A percentile compares a stretch with the other conserved stretches of the same genome.
Conservation (phyloP, 2,888 invertebrate genomes). For the Cetonia aurata region DNA sequence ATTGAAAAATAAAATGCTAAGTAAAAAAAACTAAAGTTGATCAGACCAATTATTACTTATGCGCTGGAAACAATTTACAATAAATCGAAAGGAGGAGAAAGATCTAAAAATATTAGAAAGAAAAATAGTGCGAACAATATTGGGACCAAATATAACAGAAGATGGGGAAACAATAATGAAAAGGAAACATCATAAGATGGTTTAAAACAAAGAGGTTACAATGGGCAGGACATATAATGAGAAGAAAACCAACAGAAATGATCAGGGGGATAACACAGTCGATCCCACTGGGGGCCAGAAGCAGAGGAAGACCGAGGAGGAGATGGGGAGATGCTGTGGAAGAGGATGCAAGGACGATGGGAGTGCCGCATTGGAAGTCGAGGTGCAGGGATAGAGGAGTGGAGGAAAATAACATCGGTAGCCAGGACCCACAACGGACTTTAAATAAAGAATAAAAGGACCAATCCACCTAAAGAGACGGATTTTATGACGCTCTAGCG, state of each 20-base stretch:
- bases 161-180: slow-evolving; percentile 23
- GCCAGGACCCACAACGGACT: slow-evolving; percentile 14
- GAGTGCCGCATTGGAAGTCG: background rate
- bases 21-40: slow-evolving; percentile 11
- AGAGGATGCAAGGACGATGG: background rate
- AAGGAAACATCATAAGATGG: slow-evolving; percentile 33
- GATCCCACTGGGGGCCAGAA: slow-evolving; percentile 12
- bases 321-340: slow-evolving; percentile 1
- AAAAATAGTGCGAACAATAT: slow-evolving; percentile 34
- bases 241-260: slow-evolving; percentile 20
- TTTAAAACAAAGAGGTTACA: slow-evolving; percentile 1
- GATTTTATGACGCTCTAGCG: no score
- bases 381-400: slow-evolving; percentile 10
- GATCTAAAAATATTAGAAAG: slow-evolving; percentile 24
- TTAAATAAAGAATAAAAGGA: background rate
- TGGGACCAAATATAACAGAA: slow-evolving; percentile 33
- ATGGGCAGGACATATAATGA: slow-evolving; percentile 41
- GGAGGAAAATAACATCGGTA: slow-evolving; percentile 7
- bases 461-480: background rate
- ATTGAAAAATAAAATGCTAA: slow-evolving; percentile 23
- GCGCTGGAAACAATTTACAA: slow-evolving; percentile 28
- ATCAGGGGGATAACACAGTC: slow-evolving; percentile 21
- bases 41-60: slow-evolving; percentile 18
- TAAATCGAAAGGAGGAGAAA: slow-evolving; percentile 24
- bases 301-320: slow-evolving; percentile 12